Evolutionary conservation across 2,797 vertebrate species (phyloP), one percentile per base, ranked within the genome.

Genomic region (Xiphorhynchus erythropygius): DNA sequence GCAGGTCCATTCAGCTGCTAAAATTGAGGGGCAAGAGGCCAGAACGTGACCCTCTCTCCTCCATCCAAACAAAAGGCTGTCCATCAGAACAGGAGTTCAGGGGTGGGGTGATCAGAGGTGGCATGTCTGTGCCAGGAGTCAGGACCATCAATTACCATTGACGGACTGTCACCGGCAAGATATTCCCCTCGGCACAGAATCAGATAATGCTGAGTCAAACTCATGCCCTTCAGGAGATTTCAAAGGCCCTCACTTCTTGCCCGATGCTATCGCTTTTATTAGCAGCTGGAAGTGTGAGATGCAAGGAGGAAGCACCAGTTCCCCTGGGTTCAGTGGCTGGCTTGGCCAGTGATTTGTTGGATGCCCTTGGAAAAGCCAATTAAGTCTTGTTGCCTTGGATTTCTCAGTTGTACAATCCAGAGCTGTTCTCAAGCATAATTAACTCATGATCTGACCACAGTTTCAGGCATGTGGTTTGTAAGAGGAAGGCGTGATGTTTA

Each of bases 311-410:
- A 88, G 89, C 52, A 68, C 41, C 76, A 64, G 56, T 13, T 93
- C 89, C 83, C 83, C 41, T 28, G 87, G 64, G 87, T 42, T 93
- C 95, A 16, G 79, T n/a, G 77, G 25, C 83, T 76, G 73, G 73
- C 59, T 47, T 79, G 90, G 68, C 90, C 85, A 83, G 23, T 62
- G 85, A 84, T 91, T 94, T 89, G 67, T 93, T 95, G 93, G 89
- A 90, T 94, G 88, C 74, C 91, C 96, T 95, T 91, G 95, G 87
- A 96, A 95, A 94, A 96, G 90, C 90, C 91, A 95, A 88, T 94
- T 96, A 94, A 69, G 70, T 52, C 90, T 50, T 74, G 55, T 75
- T 87, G 84, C 90, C 78, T 95, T 9, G 5, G 74, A 89, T 94
- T 91, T 94, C 91, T 94, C 88, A 62, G 85, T 37, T 79, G 83